Conservation (phyloP, 2,888 invertebrate species). For the Desoria tigrina region DNA sequence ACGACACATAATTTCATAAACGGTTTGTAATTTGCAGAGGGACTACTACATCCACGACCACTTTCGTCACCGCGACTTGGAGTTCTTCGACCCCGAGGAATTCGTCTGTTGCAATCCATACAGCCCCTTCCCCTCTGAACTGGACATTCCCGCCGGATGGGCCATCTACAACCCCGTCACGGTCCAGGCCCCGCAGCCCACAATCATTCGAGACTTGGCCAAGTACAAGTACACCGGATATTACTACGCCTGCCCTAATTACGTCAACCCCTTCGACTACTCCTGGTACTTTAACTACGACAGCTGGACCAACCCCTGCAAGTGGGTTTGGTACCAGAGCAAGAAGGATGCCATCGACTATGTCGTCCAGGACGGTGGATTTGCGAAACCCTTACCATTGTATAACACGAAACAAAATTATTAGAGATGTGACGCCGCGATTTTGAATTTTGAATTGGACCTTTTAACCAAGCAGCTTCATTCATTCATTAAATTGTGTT, state of each 20-base stretch:
- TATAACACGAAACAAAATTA: too few species aligned
- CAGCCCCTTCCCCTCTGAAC: conserved; percentile 25
- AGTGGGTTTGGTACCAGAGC: conserved; percentile 37
- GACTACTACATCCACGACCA: not conserved
- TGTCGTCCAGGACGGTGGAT: too few species aligned
- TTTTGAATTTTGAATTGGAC: too few species aligned
- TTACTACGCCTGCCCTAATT: conserved; percentile 34
- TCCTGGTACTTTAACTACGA: conserved; percentile 23
- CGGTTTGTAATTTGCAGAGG: not conserved
- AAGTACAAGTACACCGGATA: conserved; percentile 28
- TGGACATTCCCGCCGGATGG: conserved; percentile 35
- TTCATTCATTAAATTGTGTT: too few species aligned
- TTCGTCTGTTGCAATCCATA: conserved; percentile 26
- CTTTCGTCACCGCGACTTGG: not conserved
- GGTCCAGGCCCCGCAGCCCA: conserved; percentile 35
- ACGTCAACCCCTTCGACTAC: conserved; percentile 29
- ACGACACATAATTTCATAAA: too few species aligned
- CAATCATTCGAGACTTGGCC: conserved; percentile 17
- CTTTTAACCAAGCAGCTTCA: too few species aligned
- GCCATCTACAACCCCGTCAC: conserved; percentile 35
- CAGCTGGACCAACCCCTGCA: conserved; percentile 28
- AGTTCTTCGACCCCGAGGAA: conserved; percentile 33
- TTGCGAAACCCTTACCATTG: too few species aligned
- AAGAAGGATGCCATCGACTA: conserved; percentile 18
- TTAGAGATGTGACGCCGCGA: too few species aligned